Percentiles rank a stretch among this genome's conserved stretches.
These are phyloP conservation scores for Urocyon cinereoargenteus DNA, from an alignment of 2,797 vertebrate genomes.

Conservation along the genomic window DNA sequence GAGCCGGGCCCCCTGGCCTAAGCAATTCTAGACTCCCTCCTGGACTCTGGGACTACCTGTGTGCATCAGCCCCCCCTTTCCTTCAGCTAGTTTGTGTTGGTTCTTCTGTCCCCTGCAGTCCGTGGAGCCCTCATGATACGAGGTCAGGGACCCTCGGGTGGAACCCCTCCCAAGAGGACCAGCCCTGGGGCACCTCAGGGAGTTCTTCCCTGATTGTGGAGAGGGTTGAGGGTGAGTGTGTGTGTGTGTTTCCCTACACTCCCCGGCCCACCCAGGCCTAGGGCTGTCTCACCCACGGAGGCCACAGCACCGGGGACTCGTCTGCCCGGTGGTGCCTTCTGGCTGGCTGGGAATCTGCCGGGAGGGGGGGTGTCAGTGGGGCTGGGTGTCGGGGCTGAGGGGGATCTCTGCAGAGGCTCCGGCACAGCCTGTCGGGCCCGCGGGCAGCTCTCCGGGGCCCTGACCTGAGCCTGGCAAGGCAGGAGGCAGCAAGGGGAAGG, in stretches of 20 bases:
- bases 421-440: accelerated
- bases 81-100: background rate
- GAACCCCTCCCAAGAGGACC: too few relatives aligned
- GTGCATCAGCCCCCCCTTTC: accelerated
- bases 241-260: too few relatives aligned
- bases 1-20: background rate
- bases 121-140: accelerated
- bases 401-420: background rate
- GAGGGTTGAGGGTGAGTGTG: too few relatives aligned
- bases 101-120: background rate
- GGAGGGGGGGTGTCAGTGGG: accelerated
- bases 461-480: background rate
- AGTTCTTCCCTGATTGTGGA: background rate
- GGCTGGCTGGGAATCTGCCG: background rate
- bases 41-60: accelerated
- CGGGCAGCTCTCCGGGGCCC: background rate
- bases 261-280: accelerated
- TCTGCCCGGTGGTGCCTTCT: too few relatives aligned
- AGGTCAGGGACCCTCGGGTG: background rate
- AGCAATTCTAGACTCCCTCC: background rate
- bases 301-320: accelerated
- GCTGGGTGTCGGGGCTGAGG: accelerated
- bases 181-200: accelerated
- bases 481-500: background rate
- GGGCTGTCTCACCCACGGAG: accelerated